These are phyloP conservation scores for Leptopilina syphax DNA, from an alignment of 2,888 invertebrate species.

Conservation along the genomic window DNA sequence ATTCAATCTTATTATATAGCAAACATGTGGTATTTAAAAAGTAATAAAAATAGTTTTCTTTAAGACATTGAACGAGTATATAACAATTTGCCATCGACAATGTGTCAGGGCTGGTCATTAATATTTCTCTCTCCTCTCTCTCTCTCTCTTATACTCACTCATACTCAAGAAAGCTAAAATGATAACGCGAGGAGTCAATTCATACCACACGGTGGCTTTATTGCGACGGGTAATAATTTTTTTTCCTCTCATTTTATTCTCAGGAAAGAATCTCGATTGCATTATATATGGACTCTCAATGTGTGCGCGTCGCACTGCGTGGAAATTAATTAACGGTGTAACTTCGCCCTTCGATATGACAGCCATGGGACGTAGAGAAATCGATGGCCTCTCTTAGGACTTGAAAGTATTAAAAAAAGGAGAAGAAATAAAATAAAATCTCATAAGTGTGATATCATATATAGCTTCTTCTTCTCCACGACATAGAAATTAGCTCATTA, in stretches of 20 bases:
- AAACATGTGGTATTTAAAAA: not conserved
- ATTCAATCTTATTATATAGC: not conserved
- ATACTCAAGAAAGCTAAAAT: not conserved
- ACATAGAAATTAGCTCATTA: slow-evolving; percentile 34
- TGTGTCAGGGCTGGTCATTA: slow-evolving; percentile 41
- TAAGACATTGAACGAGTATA: slow-evolving; percentile 21
- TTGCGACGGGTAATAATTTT: slow-evolving; percentile 14
- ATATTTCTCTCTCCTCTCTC: slow-evolving; percentile 4
- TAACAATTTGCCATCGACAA: slow-evolving; percentile 40
- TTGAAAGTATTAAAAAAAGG: not conserved
- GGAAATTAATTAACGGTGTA: slow-evolving; percentile 38
- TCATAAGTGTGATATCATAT: slow-evolving; percentile 27
- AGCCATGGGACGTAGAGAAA: slow-evolving; percentile 35
- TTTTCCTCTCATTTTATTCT: slow-evolving; percentile 1
- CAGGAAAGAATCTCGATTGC: slow-evolving; percentile 40
- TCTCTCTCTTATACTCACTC: no score
- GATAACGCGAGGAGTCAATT: slow-evolving; percentile 26
- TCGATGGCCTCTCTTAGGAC: slow-evolving; percentile 20
- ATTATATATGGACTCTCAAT: slow-evolving; percentile 32
- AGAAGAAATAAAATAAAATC: not conserved
- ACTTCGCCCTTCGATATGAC: slow-evolving; percentile 39
- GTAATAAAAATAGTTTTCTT: not conserved
- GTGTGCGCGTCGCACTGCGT: slow-evolving; percentile 11
- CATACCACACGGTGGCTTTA: slow-evolving; percentile 36
- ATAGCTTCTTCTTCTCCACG: slow-evolving; percentile 15